Evolutionary conservation across 2,888 invertebrate genomes (phyloP).

Genomic region (Mongoloraphidia duomilia): DNA sequence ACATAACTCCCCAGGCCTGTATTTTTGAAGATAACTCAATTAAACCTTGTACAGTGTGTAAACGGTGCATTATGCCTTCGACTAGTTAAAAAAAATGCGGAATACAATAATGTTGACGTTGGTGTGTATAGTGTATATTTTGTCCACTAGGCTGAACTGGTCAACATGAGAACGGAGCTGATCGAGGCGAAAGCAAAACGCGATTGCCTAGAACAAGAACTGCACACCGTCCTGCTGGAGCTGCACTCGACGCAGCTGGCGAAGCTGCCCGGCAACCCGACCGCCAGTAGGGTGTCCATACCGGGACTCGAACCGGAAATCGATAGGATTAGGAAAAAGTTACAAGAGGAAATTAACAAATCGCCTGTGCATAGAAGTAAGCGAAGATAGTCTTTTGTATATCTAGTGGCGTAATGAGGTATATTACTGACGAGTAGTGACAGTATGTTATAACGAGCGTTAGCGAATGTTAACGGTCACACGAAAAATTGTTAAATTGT

Average conservation of each 20-base stretch:
- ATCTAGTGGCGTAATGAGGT: too few relatives aligned
- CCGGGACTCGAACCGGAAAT: constrained; percentile 28
- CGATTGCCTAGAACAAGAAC: constrained; percentile 43
- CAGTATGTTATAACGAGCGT: too few relatives aligned
- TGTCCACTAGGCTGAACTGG: constrained; percentile 54
- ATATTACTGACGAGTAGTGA: too few relatives aligned
- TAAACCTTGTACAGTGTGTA: too few relatives aligned
- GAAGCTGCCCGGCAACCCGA: constrained; percentile 29
- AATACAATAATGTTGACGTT: too few relatives aligned
- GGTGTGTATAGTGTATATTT: background rate
- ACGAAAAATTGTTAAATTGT: too few relatives aligned
- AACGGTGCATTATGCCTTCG: too few relatives aligned
- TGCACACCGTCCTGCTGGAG: constrained; percentile 44
- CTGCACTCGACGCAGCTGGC: constrained; percentile 44
- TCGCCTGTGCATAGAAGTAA: constrained; percentile 27
- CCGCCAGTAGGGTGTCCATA: constrained; percentile 14
- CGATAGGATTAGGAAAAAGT: constrained; percentile 28
- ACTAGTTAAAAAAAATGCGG: too few relatives aligned
- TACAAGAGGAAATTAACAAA: constrained; percentile 29
- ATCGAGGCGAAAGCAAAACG: constrained; percentile 51
- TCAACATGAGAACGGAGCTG: constrained; percentile 58
- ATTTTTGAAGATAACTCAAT: too few relatives aligned
- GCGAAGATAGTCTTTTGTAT: background rate
- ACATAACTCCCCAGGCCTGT: too few relatives aligned
- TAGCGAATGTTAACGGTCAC: too few relatives aligned